Conservation (phyloP, 2,113 vertebrate genomes). For the Megaceryle torquata region DNA sequence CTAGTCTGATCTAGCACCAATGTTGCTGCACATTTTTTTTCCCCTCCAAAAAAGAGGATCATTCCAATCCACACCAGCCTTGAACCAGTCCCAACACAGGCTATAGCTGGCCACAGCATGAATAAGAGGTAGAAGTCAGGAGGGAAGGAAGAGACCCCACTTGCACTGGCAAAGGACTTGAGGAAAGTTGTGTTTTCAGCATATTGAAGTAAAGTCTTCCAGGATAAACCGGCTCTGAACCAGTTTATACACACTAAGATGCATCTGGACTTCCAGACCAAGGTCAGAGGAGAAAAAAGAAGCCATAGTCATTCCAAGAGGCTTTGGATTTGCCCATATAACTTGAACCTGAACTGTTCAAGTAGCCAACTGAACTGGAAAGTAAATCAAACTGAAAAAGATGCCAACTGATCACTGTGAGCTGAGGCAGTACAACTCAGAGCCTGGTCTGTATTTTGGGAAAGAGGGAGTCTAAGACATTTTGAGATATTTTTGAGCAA, state of each 20-base stretch:
- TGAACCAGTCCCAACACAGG: not conserved
- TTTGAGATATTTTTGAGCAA: not conserved
- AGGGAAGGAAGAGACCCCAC: not conserved
- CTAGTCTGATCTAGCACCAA: not conserved
- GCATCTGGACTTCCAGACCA: not conserved
- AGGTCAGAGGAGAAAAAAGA: not conserved
- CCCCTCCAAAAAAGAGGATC: not conserved
- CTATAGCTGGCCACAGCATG: not conserved
- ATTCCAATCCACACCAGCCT: not conserved
- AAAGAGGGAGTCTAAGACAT: not conserved
- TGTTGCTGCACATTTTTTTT: not conserved
- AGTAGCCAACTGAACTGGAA: not conserved
- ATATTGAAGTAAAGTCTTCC: not conserved
- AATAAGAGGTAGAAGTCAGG: not conserved
- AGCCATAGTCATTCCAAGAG: not conserved
- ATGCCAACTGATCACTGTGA: not conserved
- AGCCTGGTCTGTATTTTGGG: not conserved
- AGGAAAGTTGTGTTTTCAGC: not conserved
- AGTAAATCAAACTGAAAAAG: not conserved
- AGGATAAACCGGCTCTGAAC: not conserved
- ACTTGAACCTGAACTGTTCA: not conserved
- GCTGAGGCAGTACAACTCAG: not conserved
- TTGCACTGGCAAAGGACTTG: not conserved
- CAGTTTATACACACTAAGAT: not conserved
- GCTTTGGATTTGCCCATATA: not conserved